phyloP scores from a whole-genome alignment of 2,888 invertebrate genomes.

The Andrena marginata region DNA sequence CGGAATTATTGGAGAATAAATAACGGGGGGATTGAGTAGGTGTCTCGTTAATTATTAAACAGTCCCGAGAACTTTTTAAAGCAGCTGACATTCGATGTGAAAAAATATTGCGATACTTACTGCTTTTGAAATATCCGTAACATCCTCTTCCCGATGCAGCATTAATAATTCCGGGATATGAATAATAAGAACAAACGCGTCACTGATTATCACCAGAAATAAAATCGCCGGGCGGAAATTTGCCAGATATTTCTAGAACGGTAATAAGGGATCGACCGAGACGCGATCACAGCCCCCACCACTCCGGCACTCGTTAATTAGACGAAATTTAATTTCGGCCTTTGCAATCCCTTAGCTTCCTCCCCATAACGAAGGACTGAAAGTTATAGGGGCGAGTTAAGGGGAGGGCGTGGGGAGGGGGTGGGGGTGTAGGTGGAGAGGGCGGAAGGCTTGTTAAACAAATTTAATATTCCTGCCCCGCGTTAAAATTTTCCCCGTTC shows the following conservation, averaged over 20 bases:
- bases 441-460: constrained; percentile 74
- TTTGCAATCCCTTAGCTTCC: constrained; percentile 53
- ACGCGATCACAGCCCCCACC: constrained; percentile 13
- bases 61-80: neutral
- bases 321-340: constrained; percentile 74
- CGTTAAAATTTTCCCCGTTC: constrained; percentile 67
- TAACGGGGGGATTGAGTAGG: too few species aligned
- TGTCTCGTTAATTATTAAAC: too few species aligned
- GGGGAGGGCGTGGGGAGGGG: neutral
- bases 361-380: constrained; percentile 50
- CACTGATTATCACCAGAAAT: neutral
- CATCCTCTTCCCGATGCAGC: neutral
- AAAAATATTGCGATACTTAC: too few species aligned
- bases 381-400: constrained; percentile 53
- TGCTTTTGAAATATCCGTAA: too few species aligned
- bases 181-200: neutral
- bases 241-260: constrained; percentile 24
- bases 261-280: constrained; percentile 28
- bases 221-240: constrained; percentile 16
- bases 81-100: too few species aligned
- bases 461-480: constrained; percentile 79
- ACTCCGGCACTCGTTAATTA: constrained; percentile 65
- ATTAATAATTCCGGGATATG: neutral
- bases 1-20: neutral
- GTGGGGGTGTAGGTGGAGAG: neutral